Evolutionary conservation across 2,888 invertebrate genomes (phyloP), one percentile per base, ranked within the genome.

Genomic region (Tridacna gigas): DNA sequence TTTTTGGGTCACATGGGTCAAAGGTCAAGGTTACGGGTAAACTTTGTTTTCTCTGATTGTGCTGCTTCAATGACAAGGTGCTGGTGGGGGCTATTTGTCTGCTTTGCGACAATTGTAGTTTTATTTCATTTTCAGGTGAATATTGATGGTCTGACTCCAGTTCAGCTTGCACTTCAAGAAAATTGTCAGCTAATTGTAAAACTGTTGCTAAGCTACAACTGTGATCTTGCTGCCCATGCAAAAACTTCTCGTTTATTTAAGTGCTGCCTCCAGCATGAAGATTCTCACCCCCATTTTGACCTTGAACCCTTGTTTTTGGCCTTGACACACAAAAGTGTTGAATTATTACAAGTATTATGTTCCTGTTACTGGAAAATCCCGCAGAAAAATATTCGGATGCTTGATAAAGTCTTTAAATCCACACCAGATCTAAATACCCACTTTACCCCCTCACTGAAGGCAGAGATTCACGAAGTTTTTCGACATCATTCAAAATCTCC

Each of bases 221-320:
- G 93, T 89, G 92, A 94, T 88, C 91, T 94, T 13, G 89, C 91
- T 15, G 91, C 92, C 15, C 92, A 92, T 76, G 88, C 90, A 63
- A 89, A 89, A 74, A 86, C 90, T 45, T 89, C 82, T 25, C 86
- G 88, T 7, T 78, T 91, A 12, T 86, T 89, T 80, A 88, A 89
- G 48, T 94, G 94, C 76, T 94, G 94, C 80, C 77, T 90, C 7
- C 77, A 83, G 15, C 91, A 93, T 85, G 90, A 91, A n/a, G 94
- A 94, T 85, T 45, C 85, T 4, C 94, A 94, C 82, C 94, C 94
- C 4, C 94, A 94, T 86, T 91, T 94, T 77, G 93, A 92, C 77
- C 89, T 94, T 73, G 93, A 94, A 80, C 94, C 94, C 5, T 78
- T 94, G 48, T 94, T 93, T 83, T 84, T 91, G 61, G 92, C 93